Percentiles rank a stretch among this genome's conserved stretches.
phyloP scores from a whole-genome alignment of 2,113 vertebrate species.

The Callospermophilus lateralis region DNA sequence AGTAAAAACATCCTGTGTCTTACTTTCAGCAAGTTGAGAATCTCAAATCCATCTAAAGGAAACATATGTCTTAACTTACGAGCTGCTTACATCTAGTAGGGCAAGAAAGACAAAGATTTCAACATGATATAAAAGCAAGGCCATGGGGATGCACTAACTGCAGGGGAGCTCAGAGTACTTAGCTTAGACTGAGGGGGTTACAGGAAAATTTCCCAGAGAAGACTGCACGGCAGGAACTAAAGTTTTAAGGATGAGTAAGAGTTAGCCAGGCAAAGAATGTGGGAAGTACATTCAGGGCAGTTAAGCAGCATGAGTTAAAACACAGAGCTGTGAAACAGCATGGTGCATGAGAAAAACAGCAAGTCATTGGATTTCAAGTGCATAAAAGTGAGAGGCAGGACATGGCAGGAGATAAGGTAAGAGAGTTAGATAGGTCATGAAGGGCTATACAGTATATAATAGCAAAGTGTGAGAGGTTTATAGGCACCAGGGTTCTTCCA shows the following conservation, averaged over 20 bases:
- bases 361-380: slow-evolving; percentile 55
- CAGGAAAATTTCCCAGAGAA: slow-evolving; percentile 63
- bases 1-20: not conserved
- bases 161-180: slow-evolving; percentile 26
- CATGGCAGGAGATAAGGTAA: slow-evolving; percentile 32
- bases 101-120: slow-evolving; percentile 49
- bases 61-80: not conserved
- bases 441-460: not conserved
- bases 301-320: slow-evolving; percentile 74
- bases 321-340: slow-evolving; percentile 68
- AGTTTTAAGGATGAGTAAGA: slow-evolving; percentile 79
- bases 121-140: not conserved
- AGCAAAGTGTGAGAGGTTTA: not conserved
- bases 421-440: slow-evolving; percentile 24
- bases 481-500: not conserved
- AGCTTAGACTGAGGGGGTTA: not conserved
- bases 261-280: slow-evolving; percentile 76
- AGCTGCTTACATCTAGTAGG: not conserved
- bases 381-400: slow-evolving; percentile 50
- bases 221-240: slow-evolving; percentile 45
- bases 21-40: not conserved
- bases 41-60: not conserved
- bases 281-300: slow-evolving; percentile 50
- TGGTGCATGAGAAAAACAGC: slow-evolving; percentile 63
- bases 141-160: not conserved